Base-by-base conservation (phyloP, 2,797 vertebrate species). In the Acanthornis magna region DNA sequence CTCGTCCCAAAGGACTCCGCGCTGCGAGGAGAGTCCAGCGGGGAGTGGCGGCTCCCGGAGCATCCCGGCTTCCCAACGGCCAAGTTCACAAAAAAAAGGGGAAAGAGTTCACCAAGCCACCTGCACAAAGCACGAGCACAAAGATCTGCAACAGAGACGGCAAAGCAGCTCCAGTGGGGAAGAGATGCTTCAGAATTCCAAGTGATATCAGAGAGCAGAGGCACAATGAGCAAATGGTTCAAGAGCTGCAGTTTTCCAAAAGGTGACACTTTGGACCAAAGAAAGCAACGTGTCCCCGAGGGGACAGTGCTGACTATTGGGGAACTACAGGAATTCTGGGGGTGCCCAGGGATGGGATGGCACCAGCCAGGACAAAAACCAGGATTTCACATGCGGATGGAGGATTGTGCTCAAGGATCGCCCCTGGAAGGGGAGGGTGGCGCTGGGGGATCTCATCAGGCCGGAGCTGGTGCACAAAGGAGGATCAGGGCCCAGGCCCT, bases 61-160 rank as follows among this genome's bases (percentile, higher is more conserved):
- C 85, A 82, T 20, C 78, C 78, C 0, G 0, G 70, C 58, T 70
- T 84, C 82, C 83, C 55, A 88, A 94, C 10, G 19, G 74, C 91
- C 81, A 15, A 26, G 50, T n/a, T 66, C 1, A 82, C 53, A 73
- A 42, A 74, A 83, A 58, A 20, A 88, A 2, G 0, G 51, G 38
- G 73, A 55, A 51, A n/a, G 0, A 74, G 48, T 20, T 91, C 57
- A 63, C 47, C 60, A 26, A 90, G 47, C 32, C 58, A 76, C n/a
- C 65, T 87, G 79, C 87, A 93, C 66, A 81, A 89, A 91, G 87
- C 89, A 93, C 76, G 11, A 94, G 93, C 91, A 89, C 82, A 53
- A 40, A 81, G 87, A 91, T 55, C 65, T 43, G 86, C 48, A 61
- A 65, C 48, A 91, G n/a, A 55, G n/a, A 88, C 51, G 20, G 47